Conservation (phyloP, 92 coral and sea anemone genomes). For the Porites cylindrica region DNA sequence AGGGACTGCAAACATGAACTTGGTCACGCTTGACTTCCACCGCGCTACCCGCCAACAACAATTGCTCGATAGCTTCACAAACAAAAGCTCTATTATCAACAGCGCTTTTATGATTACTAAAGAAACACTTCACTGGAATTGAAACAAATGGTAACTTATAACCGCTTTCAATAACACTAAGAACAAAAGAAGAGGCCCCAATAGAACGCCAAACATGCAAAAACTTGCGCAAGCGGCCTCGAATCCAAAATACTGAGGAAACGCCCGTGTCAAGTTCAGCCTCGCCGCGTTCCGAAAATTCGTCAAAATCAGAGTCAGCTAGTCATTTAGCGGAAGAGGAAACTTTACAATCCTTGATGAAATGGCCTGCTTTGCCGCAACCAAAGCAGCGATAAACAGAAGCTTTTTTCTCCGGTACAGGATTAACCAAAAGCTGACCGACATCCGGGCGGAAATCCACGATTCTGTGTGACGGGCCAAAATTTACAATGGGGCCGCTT, state of each 20-base stretch:
- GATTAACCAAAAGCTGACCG: slow-evolving; percentile 52
- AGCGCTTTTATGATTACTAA: too few relatives aligned
- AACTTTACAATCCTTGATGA: slow-evolving; percentile 47
- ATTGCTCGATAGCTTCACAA: too few relatives aligned
- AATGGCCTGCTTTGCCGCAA: slow-evolving; percentile 63
- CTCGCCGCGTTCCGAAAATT: slow-evolving; percentile 32
- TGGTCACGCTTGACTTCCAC: slow-evolving; percentile 50
- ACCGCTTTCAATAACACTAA: too few relatives aligned
- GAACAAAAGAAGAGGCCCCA: too few relatives aligned
- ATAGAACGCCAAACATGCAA: neutral
- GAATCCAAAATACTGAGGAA: slow-evolving; percentile 19
- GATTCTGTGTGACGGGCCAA: slow-evolving; percentile 42
- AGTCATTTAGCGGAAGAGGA: slow-evolving; percentile 53
- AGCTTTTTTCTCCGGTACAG: slow-evolving; percentile 55
- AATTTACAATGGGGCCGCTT: slow-evolving; percentile 20
- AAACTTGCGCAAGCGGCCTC: slow-evolving; percentile 15
- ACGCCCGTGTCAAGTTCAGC: slow-evolving; percentile 43
- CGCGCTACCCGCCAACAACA: slow-evolving; percentile 18
- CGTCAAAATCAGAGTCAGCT: slow-evolving; percentile 32
- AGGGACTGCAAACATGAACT: slow-evolving; percentile 60
- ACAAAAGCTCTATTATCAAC: too few relatives aligned
- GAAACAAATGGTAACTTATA: too few relatives aligned
- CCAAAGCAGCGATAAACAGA: slow-evolving; percentile 53
- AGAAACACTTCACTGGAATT: too few relatives aligned
- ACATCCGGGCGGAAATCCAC: slow-evolving; percentile 42